These are phyloP conservation scores for Drosophila subquinaria DNA, from an alignment of 2,888 invertebrate genomes.

Conservation along the genomic window DNA sequence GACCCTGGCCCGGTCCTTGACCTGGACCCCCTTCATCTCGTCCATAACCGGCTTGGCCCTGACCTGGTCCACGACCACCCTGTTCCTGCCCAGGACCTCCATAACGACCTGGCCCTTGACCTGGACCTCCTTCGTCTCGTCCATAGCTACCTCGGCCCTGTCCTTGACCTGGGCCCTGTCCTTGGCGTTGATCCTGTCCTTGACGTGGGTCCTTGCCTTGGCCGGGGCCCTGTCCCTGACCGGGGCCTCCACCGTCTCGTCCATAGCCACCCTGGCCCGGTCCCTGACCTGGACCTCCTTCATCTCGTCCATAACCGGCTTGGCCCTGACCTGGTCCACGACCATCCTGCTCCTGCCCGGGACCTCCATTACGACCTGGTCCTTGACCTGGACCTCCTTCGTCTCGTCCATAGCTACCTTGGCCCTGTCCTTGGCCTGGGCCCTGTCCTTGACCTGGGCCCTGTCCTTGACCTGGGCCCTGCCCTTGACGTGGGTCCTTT, in stretches of 20 bases:
- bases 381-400: slow-evolving; percentile 8
- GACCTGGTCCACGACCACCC: neutral
- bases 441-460: neutral
- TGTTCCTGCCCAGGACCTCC: neutral
- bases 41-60: neutral
- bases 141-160: neutral
- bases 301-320: neutral
- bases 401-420: neutral
- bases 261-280: neutral
- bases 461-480: neutral
- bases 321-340: neutral
- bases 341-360: neutral
- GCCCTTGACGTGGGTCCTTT: neutral
- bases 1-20: neutral
- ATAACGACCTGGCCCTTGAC: neutral
- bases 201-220: too few relatives aligned
- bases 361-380: neutral
- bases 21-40: neutral
- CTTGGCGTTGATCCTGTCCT: too few relatives aligned
- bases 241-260: neutral
- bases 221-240: neutral
- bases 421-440: neutral
- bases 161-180: neutral
- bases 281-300: neutral
- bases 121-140: neutral